Evolutionary conservation across 2,888 invertebrate species (phyloP).

Genomic region (Ariolimax columbianus): DNA sequence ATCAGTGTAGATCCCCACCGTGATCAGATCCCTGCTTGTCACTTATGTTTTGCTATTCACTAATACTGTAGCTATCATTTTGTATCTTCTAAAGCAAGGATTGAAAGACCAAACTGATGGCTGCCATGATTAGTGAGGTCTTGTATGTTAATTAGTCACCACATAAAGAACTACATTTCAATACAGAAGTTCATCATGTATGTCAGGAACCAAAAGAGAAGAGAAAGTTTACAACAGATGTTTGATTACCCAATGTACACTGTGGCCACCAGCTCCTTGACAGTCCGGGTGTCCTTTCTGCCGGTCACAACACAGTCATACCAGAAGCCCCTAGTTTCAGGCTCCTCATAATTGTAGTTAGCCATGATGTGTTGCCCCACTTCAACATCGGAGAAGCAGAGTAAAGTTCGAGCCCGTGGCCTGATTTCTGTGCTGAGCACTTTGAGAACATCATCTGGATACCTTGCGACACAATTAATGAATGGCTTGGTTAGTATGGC

Average conservation of each 20-base stretch:
- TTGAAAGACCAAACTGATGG: too few species aligned
- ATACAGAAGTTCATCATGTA: too few species aligned
- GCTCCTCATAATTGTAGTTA: slow-evolving; percentile 87
- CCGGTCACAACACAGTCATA: slow-evolving; percentile 79
- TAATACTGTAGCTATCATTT: too few species aligned
- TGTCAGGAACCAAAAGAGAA: neutral
- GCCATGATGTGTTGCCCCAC: slow-evolving; percentile 85
- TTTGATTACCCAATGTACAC: slow-evolving; percentile 75
- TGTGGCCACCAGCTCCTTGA: slow-evolving; percentile 75
- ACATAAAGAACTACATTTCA: too few species aligned
- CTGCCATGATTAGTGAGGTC: too few species aligned
- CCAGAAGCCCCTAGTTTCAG: slow-evolving; percentile 86
- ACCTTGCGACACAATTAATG: slow-evolving; percentile 57
- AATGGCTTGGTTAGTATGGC: too few species aligned
- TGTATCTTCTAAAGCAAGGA: too few species aligned
- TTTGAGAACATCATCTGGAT: slow-evolving; percentile 74
- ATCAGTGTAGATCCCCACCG: too few species aligned
- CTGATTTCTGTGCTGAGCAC: slow-evolving; percentile 81
- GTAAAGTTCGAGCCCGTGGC: slow-evolving; percentile 83
- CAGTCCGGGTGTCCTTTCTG: slow-evolving; percentile 71
- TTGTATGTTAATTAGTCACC: too few species aligned
- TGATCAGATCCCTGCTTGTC: too few species aligned
- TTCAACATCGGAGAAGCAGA: slow-evolving; percentile 82
- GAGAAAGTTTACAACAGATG: neutral
- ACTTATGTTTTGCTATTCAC: too few species aligned